Conservation (phyloP, 2,113 vertebrate genomes). For the Globicephala melas region DNA sequence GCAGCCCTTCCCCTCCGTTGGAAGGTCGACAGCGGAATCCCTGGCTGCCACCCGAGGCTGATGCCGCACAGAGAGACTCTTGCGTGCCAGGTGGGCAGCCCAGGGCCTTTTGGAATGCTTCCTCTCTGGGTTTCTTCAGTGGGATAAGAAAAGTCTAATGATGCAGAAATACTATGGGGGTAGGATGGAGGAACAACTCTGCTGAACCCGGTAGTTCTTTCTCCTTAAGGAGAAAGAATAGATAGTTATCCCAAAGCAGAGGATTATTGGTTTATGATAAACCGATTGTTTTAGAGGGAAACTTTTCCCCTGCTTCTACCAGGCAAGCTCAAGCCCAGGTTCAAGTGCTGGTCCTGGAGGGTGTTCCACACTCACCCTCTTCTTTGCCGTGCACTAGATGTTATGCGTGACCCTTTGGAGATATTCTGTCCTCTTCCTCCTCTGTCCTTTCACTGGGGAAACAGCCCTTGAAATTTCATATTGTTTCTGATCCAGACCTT, state of each 20-base stretch:
- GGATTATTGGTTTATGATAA: neutral
- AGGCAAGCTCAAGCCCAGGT: neutral
- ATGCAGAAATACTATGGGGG: neutral
- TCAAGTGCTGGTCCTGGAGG: neutral
- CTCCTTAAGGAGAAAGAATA: neutral
- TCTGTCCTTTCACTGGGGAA: neutral
- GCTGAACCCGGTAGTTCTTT: neutral
- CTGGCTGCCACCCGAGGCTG: neutral
- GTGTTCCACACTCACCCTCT: no score
- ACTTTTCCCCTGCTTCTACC: rapidly evolving
- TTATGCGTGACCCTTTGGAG: neutral
- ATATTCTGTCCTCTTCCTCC: rapidly evolving
- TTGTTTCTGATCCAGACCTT: neutral
- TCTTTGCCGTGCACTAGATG: constrained; percentile 42
- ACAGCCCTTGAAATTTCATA: constrained; percentile 41
- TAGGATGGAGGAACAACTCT: neutral
- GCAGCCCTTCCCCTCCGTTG: neutral
- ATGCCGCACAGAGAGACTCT: neutral
- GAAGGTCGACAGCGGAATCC: neutral
- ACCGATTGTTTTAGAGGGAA: neutral
- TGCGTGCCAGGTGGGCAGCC: neutral
- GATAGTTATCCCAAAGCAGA: neutral
- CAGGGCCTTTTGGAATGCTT: neutral
- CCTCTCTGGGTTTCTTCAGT: neutral
- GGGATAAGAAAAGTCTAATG: neutral